These are phyloP conservation scores for Pycnomerus fuliginosus DNA, from an alignment of 2,888 invertebrate species.

Conservation along the genomic window DNA sequence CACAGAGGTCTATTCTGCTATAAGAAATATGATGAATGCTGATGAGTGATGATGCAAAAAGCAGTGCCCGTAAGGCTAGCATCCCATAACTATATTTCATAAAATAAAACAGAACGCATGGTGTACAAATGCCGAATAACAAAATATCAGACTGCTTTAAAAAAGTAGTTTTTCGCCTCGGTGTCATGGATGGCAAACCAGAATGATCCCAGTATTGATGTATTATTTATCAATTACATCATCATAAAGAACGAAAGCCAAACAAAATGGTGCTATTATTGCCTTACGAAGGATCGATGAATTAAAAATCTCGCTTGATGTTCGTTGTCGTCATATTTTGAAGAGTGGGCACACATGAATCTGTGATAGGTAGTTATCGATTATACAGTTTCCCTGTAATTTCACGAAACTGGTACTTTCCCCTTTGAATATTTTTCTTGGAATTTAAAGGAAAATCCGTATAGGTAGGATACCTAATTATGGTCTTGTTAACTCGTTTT, in stretches of 20 bases:
- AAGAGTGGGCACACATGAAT: too few species aligned
- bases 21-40: too few species aligned
- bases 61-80: conserved; percentile 13
- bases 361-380: too few species aligned
- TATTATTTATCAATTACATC: conserved; percentile 50
- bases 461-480: conserved; percentile 29
- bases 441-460: neutral
- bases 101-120: too few species aligned
- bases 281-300: conserved; percentile 6
- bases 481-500: conserved; percentile 31
- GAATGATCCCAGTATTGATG: conserved; percentile 42
- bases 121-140: conserved; percentile 34
- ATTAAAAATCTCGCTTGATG: neutral
- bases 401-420: neutral
- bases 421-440: neutral
- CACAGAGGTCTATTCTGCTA: too few species aligned
- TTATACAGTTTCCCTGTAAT: neutral
- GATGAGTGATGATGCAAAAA: too few species aligned
- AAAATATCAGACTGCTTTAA: conserved; percentile 28
- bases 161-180: conserved; percentile 43
- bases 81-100: conserved; percentile 23
- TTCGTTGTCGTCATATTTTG: neutral
- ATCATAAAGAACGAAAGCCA: conserved; percentile 36
- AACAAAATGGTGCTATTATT: conserved; percentile 42
- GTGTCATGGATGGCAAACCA: conserved; percentile 41